Evolutionary conservation across 2,113 vertebrate genomes (phyloP).

Genomic region (Cranoglanis bouderius): DNA sequence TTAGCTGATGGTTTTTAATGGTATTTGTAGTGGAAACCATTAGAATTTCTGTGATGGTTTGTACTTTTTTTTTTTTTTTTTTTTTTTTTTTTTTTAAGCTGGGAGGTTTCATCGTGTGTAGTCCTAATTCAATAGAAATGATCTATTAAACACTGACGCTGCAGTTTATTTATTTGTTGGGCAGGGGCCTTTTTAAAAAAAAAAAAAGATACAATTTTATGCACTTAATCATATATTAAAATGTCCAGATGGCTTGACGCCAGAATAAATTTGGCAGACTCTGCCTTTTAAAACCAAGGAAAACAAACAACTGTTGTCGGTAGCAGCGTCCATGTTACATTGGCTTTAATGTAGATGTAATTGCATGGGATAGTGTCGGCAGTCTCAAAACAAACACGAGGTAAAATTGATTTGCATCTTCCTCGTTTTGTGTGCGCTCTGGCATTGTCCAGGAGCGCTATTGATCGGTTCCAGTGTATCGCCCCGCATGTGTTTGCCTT

Average conservation of each 20-base stretch:
- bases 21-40: too few relatives aligned
- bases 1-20: too few relatives aligned
- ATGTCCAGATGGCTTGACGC: slow-evolving; percentile 58
- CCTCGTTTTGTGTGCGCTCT: slow-evolving; percentile 79
- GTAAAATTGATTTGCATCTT: slow-evolving; percentile 99
- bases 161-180: background rate
- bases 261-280: slow-evolving; percentile 86
- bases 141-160: background rate
- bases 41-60: too few relatives aligned
- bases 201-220: background rate
- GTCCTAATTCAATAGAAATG: background rate
- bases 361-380: slow-evolving; percentile 98
- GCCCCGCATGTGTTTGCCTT: slow-evolving; percentile 99
- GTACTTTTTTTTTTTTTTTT: too few relatives aligned
- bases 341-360: slow-evolving; percentile 99
- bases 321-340: slow-evolving; percentile 88
- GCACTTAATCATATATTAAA: background rate
- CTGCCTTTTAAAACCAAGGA: slow-evolving; percentile 67
- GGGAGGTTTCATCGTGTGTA: background rate
- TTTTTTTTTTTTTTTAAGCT: too few relatives aligned
- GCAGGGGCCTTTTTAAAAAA: background rate
- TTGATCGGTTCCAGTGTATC: slow-evolving; percentile 98
- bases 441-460: slow-evolving; percentile 90
- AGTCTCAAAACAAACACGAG: slow-evolving; percentile 99
- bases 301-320: slow-evolving; percentile 67